These are phyloP conservation scores for Entelurus aequoreus DNA, from an alignment of 2,113 vertebrate species.

Conservation along the genomic window DNA sequence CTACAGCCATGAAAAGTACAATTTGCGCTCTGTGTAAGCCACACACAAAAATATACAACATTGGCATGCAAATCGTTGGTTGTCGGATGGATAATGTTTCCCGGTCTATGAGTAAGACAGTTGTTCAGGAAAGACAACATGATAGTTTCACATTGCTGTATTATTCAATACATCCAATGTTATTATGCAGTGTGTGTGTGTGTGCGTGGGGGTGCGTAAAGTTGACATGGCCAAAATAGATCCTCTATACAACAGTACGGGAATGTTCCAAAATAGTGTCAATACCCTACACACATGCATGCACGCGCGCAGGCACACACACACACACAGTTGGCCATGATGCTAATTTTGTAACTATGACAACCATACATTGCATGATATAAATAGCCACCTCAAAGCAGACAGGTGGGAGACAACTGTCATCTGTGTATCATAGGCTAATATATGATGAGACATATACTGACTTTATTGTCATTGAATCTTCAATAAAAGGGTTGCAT, in stretches of 20 bases:
- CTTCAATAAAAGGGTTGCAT: too few relatives aligned
- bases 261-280: constrained; percentile 57
- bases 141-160: neutral
- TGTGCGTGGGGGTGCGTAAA: constrained; percentile 22
- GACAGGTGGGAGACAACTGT: neutral
- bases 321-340: constrained; percentile 48
- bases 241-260: constrained; percentile 22
- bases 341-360: constrained; percentile 61
- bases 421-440: neutral
- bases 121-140: neutral
- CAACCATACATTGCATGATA: constrained; percentile 68
- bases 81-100: neutral
- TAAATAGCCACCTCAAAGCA: constrained; percentile 40
- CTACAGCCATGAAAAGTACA: too few relatives aligned
- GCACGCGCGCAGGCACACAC: constrained; percentile 48
- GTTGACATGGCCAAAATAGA: constrained; percentile 60
- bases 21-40: too few relatives aligned
- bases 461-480: too few relatives aligned
- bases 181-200: neutral
- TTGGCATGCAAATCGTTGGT: neutral
- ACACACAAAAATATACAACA: neutral
- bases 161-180: neutral
- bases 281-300: constrained; percentile 40
- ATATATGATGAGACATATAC: too few relatives aligned
- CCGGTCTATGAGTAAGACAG: neutral